Evolutionary conservation across 2,797 vertebrate species (phyloP).

Genomic region (Microctenopoma steveboyesi): DNA sequence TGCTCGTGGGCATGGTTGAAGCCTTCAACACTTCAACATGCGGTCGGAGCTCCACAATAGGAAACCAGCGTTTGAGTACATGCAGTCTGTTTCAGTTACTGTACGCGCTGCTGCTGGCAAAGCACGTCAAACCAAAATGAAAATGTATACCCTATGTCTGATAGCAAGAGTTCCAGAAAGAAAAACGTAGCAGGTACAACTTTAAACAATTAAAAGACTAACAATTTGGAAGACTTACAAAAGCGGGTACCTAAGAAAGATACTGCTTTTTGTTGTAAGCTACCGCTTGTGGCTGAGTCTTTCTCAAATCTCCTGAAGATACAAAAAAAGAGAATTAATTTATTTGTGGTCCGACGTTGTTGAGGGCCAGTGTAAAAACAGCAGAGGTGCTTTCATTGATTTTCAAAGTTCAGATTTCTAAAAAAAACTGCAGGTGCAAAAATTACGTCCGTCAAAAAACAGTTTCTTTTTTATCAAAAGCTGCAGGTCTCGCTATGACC

Average conservation of each 20-base stretch:
- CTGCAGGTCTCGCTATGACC: slow-evolving; percentile 38
- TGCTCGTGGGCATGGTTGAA: slow-evolving; percentile 22
- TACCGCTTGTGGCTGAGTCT: slow-evolving; percentile 60
- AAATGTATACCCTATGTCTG: slow-evolving; percentile 29
- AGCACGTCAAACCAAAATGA: slow-evolving; percentile 54
- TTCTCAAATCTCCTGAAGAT: slow-evolving; percentile 56
- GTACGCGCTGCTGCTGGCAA: slow-evolving; percentile 71
- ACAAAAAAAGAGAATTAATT: slow-evolving; percentile 47
- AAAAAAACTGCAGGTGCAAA: slow-evolving; percentile 73
- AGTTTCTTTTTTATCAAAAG: slow-evolving; percentile 49
- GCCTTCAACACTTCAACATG: slow-evolving; percentile 45
- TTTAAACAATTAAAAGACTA: slow-evolving; percentile 67
- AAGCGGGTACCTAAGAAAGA: slow-evolving; percentile 77
- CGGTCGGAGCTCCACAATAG: slow-evolving; percentile 37
- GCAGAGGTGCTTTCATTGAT: slow-evolving; percentile 61
- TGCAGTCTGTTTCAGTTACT: slow-evolving; percentile 64
- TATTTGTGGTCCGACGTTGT: slow-evolving; percentile 49
- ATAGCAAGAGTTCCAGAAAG: slow-evolving; percentile 47
- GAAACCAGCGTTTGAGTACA: slow-evolving; percentile 36
- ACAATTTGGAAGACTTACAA: slow-evolving; percentile 65
- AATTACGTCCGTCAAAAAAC: slow-evolving; percentile 60
- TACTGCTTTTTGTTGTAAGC: slow-evolving; percentile 65
- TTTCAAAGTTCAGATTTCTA: slow-evolving; percentile 67
- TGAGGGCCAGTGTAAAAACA: slow-evolving; percentile 60
- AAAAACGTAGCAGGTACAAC: slow-evolving; percentile 44